Percentiles rank a stretch among this genome's conserved stretches.
Conservation (phyloP, 35 echinoderm and acorn worm genomes). For the Apostichopus californicus region DNA sequence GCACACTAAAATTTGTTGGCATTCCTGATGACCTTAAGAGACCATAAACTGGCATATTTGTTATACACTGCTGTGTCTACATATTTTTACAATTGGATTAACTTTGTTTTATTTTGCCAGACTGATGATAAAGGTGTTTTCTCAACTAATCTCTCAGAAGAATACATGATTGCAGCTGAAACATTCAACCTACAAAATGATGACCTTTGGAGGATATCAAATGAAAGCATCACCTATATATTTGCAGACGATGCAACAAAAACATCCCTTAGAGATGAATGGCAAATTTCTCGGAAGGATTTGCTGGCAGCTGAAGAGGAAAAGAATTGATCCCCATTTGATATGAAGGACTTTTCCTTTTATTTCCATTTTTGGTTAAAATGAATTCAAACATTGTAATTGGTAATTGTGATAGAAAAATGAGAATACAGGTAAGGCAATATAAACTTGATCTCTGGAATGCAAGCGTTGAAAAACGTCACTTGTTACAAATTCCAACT, state of each 20-base stretch:
- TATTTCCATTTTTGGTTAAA: no score
- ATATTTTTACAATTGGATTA: neutral
- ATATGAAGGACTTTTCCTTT: neutral
- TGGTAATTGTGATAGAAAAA: no score
- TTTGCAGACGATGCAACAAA: conserved; percentile 61
- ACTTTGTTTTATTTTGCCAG: conserved; percentile 46
- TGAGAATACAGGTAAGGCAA: no score
- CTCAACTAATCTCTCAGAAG: conserved; percentile 75
- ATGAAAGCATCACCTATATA: conserved; percentile 65
- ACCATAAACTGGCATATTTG: neutral
- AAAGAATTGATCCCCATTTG: neutral
- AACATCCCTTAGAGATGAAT: neutral
- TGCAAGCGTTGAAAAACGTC: no score
- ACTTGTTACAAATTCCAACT: no score
- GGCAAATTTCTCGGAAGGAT: neutral
- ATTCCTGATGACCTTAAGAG: no score
- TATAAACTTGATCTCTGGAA: no score
- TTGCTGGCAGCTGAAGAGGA: neutral
- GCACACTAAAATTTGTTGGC: no score
- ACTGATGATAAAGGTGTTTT: conserved; percentile 98
- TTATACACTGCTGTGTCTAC: neutral
- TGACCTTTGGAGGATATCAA: conserved; percentile 75
- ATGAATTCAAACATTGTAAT: no score
- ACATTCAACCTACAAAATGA: conserved; percentile 68
- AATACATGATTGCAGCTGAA: conserved; percentile 77